phyloP scores from a whole-genome alignment of 2,113 vertebrate genomes.

The Channa maculata region DNA sequence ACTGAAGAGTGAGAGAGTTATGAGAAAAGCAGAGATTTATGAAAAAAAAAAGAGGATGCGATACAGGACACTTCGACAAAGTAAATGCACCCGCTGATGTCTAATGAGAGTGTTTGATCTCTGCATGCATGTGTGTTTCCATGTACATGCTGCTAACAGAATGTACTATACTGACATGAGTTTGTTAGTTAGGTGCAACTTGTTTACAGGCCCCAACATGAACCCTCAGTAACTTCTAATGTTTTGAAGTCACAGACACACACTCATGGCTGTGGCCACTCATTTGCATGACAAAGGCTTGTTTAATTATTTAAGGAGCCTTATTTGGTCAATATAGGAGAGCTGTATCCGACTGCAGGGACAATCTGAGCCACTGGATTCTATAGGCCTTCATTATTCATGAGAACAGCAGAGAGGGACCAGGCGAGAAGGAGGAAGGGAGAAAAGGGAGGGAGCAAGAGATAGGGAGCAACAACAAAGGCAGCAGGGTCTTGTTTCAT shows the following conservation, averaged over 20 bases:
- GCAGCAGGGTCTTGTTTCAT: constrained; percentile 79
- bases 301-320: constrained; percentile 85
- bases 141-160: not conserved
- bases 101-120: constrained; percentile 66
- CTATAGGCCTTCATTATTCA: constrained; percentile 85
- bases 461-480: constrained; percentile 75
- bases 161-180: constrained; percentile 10
- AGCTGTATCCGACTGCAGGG: constrained; percentile 80
- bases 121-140: not conserved
- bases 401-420: constrained; percentile 76
- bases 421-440: constrained; percentile 56
- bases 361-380: constrained; percentile 82
- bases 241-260: constrained; percentile 52
- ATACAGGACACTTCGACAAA: constrained; percentile 42
- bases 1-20: constrained; percentile 25
- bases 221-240: constrained; percentile 50
- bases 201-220: constrained; percentile 46
- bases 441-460: constrained; percentile 57
- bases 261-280: constrained; percentile 62
- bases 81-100: constrained; percentile 60
- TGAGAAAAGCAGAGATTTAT: constrained; percentile 35
- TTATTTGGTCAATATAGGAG: constrained; percentile 85
- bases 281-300: constrained; percentile 85
- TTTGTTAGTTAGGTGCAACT: constrained; percentile 18
- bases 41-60: constrained; percentile 14